Evolutionary conservation across 2,113 vertebrate species (phyloP), one percentile per base, ranked within the genome.

Genomic region (Vidua chalybeata): DNA sequence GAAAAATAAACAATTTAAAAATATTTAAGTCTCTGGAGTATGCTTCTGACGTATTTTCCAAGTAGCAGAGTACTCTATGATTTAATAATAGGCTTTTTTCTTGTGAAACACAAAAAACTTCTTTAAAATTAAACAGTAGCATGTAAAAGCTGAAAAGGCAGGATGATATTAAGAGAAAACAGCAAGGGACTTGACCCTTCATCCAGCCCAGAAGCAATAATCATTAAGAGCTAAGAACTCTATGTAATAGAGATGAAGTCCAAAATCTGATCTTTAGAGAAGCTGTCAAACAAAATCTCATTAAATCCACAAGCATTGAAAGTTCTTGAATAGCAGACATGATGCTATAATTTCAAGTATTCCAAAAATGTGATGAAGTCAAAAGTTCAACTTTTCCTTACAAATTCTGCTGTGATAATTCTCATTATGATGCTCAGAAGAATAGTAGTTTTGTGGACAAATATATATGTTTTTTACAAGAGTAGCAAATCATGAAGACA

Each of bases 1-100:
- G 23, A 89, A 84, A 95, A 94, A 63, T 27, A 68, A 89, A 91
- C n/a, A 64, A 75, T 61, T 87, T 26, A 30, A 93, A 83, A 94
- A 85, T 82, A 83, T 62, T 92, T 83, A 88, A 77, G 43, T 37
- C 84, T 88, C 58, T 35, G 37, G 30, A 90, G 46, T 19, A 41
- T 52, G 43, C 39, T 67, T 81, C 21, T 84, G 26, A 37, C 11
- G 13, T 18, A 77, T 69, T 93, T 88, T 85, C 39, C 30, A 80
- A 96, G 72, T 10, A 87, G 58, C 20, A 76, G 49, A 82, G 20
- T 49, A 35, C 3, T 49, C 31, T 56, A 30, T 67, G 19, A 84
- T 67, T 90, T 58, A 81, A 84, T 52, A 85, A 82, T 3, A 35
- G 18, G 11, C 6, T 89, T 87, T 13, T 58, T 89, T 85, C 31